Percentiles rank a stretch among this genome's conserved stretches.
phyloP scores from a whole-genome alignment of 2,113 vertebrate genomes.

The Alouatta palliata region DNA sequence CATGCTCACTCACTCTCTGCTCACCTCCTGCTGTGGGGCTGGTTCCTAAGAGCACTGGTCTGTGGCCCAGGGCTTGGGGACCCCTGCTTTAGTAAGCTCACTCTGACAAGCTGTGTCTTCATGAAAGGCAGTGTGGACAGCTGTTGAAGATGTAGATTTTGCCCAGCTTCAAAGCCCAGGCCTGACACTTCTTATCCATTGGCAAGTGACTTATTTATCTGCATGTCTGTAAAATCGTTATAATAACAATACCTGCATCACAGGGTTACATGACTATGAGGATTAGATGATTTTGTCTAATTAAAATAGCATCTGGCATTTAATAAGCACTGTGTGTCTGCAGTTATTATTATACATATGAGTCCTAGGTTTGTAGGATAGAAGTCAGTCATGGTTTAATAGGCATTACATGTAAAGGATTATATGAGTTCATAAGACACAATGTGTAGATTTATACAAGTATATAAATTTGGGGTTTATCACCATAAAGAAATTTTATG shows the following conservation, averaged over 20 bases:
- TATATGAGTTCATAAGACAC: not conserved
- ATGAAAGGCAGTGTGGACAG: not conserved
- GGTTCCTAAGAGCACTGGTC: accelerated
- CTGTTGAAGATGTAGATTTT: not conserved
- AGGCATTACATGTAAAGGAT: not conserved
- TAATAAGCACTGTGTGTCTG: not conserved
- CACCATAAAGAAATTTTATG: not conserved
- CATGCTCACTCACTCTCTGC: too few relatives aligned
- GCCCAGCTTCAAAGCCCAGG: not conserved
- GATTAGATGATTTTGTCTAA: not conserved
- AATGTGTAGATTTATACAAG: not conserved
- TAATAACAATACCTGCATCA: not conserved
- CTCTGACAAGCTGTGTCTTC: not conserved
- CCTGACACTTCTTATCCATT: not conserved
- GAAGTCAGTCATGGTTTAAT: not conserved
- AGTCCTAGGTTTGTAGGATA: not conserved
- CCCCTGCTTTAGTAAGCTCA: too few relatives aligned
- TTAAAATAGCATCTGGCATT: not conserved
- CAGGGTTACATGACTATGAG: not conserved
- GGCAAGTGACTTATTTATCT: not conserved
- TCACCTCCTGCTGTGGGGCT: too few relatives aligned
- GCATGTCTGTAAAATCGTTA: not conserved
- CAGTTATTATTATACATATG: not conserved
- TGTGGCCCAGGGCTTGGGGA: too few relatives aligned
- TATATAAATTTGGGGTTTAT: not conserved